Evolutionary conservation across 2,797 vertebrate species (phyloP).

Genomic region (Hipposideros larvatus): DNA sequence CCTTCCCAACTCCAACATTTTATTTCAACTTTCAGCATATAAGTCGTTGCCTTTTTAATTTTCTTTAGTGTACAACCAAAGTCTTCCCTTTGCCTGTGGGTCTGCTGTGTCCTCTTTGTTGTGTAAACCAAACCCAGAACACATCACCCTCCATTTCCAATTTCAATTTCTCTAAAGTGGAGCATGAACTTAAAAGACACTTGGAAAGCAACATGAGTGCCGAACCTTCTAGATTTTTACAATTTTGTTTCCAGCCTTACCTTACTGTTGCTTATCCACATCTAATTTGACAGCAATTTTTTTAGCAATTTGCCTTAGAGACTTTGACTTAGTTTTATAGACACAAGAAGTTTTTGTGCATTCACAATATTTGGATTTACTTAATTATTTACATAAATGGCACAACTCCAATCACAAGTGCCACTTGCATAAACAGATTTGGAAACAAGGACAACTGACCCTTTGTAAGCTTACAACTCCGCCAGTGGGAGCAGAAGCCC

Average conservation of each 20-base stretch:
- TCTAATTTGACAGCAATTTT: slow-evolving; percentile 63
- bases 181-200: slow-evolving; percentile 65
- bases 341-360: slow-evolving; percentile 12
- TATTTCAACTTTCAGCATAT: slow-evolving; percentile 22
- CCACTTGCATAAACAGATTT: background rate
- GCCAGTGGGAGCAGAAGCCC: background rate
- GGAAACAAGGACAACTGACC: slow-evolving; percentile 3
- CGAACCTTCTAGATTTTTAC: slow-evolving; percentile 40
- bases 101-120: background rate
- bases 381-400: slow-evolving; percentile 64
- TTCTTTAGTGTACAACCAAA: background rate
- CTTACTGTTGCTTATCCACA: slow-evolving; percentile 49
- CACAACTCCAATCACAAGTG: background rate
- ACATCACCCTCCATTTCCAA: slow-evolving; percentile 48
- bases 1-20: background rate
- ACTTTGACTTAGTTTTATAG: slow-evolving; percentile 58
- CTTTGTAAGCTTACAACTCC: background rate
- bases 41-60: slow-evolving; percentile 32
- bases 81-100: background rate
- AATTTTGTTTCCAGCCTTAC: slow-evolving; percentile 51
- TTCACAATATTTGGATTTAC: slow-evolving; percentile 49
- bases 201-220: slow-evolving; percentile 47
- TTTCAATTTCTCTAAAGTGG: slow-evolving; percentile 77
- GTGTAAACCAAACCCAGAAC: slow-evolving; percentile 44
- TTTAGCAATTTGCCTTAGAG: slow-evolving; percentile 72